Evolutionary conservation across 2,797 vertebrate genomes (phyloP), one percentile per base, ranked within the genome.

Genomic region (Melanotaenia nigrans): DNA sequence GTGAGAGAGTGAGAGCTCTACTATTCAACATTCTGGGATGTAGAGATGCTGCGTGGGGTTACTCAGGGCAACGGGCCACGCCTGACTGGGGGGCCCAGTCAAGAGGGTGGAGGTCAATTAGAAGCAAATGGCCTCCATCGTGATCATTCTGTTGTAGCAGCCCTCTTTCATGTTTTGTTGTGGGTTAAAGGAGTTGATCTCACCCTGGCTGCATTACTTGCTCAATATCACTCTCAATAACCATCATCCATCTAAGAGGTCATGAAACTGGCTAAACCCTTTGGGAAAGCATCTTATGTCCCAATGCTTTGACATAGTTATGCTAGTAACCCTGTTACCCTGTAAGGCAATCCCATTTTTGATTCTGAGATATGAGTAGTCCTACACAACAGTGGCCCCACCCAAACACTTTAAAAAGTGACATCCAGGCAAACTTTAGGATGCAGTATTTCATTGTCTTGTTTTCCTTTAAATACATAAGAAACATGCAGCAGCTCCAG

Each of bases 51-150:
- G 80, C 64, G 5, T 18, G 67, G 71, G 77, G 88, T 88, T 75
- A 88, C 79, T 63, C 35, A 0, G 78, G 84, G 77, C 67, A 9
- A 83, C 68, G 54, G 61, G 63, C 77, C 85, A 82, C 58, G 58
- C 81, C 85, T 87, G 71, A 75, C 73, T 62, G 35, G 71, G 78
- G 81, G 85, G 78, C 76, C 70, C 58, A 20, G 65, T 77, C 4
- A 16, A 71, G 68, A 79, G 75, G 79, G 68, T 84, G 83, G 81
- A 85, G 85, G 89, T 90, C 87, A 90, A 89, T 87, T 77, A 89
- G 75, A 91, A 91, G 86, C 90, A 93, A 92, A 91, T 89, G 90
- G 85, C 82, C 73, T 87, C 77, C 84, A 81, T 89, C 85, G 72
- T 42, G 81, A 84, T 67, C 36, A 13, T 13, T 77, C 88, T 56